phyloP scores from a whole-genome alignment of 2,888 invertebrate species.

The Drosophila paranaensis region DNA sequence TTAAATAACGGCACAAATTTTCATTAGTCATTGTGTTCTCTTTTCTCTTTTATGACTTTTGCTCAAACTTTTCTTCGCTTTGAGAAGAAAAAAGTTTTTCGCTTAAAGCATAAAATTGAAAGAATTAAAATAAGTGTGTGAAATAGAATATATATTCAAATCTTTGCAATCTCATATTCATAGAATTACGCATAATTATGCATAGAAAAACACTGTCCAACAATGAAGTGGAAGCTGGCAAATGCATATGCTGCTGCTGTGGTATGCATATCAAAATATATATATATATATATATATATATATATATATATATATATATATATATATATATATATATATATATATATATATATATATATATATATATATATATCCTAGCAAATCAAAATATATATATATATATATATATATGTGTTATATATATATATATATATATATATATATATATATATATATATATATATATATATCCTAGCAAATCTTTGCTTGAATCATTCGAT shows the following conservation, averaged over 20 bases:
- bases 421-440: no score
- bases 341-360: no score
- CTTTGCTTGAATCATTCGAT: background rate
- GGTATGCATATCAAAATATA: slow-evolving; percentile 33
- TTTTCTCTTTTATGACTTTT: slow-evolving; percentile 28
- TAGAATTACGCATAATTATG: slow-evolving; percentile 47
- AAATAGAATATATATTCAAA: slow-evolving; percentile 35
- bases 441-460: no score
- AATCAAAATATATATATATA: background rate
- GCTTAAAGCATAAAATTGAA: slow-evolving; percentile 5
- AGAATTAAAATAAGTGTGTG: slow-evolving; percentile 17
- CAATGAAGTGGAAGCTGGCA: slow-evolving; percentile 32
- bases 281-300: no score
- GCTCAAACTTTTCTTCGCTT: slow-evolving; percentile 22
- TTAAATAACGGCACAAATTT: slow-evolving; percentile 70
- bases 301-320: no score
- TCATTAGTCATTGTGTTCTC: slow-evolving; percentile 1
- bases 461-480: background rate
- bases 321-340: no score
- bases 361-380: background rate
- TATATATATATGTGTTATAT: no score
- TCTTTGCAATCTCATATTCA: slow-evolving; percentile 38
- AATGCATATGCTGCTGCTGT: slow-evolving; percentile 50
- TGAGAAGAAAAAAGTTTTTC: slow-evolving; percentile 13
- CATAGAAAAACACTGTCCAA: slow-evolving; percentile 43